Conservation (phyloP, 2,888 invertebrate genomes). For the Aspidiotus destructor region DNA sequence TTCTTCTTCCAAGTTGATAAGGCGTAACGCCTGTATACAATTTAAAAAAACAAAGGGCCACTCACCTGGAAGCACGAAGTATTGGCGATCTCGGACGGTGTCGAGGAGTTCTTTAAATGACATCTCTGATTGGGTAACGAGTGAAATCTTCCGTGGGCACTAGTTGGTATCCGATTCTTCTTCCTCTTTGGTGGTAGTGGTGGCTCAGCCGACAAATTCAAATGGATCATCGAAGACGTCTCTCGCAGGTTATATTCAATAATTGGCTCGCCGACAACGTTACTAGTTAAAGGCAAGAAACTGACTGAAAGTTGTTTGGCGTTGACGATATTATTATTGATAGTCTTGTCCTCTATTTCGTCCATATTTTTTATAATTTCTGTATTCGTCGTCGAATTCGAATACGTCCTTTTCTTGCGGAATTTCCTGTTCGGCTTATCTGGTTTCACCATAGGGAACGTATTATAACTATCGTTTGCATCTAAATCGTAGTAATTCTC, state of each 20-base stretch:
- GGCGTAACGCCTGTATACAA: no score
- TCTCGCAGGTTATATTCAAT: conserved; percentile 22
- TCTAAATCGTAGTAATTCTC: conserved; percentile 15
- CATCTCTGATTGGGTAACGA: conserved; percentile 22
- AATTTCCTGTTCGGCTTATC: conserved; percentile 20
- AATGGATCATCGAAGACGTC: conserved; percentile 31
- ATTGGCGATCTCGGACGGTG: neutral
- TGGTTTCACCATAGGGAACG: conserved; percentile 21
- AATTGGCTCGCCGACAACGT: conserved; percentile 15
- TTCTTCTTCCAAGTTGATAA: no score
- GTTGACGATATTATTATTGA: conserved; percentile 28
- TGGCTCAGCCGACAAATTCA: conserved; percentile 10
- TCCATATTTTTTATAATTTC: conserved; percentile 50
- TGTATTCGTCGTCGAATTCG: conserved; percentile 33
- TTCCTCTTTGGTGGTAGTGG: conserved; percentile 39
- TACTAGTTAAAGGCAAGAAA: conserved; percentile 18
- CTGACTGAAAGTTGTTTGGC: conserved; percentile 29
- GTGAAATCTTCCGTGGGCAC: conserved; percentile 1
- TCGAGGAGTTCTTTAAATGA: conserved; percentile 12
- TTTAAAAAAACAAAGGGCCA: neutral
- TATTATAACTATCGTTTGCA: conserved; percentile 19
- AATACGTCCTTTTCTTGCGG: conserved; percentile 27
- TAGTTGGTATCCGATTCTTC: conserved; percentile 33
- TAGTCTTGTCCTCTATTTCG: conserved; percentile 11
- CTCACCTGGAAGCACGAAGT: conserved; percentile 3